Base-by-base conservation (phyloP, 2,113 vertebrate species). In the Rhegmatorhina hoffmannsi region DNA sequence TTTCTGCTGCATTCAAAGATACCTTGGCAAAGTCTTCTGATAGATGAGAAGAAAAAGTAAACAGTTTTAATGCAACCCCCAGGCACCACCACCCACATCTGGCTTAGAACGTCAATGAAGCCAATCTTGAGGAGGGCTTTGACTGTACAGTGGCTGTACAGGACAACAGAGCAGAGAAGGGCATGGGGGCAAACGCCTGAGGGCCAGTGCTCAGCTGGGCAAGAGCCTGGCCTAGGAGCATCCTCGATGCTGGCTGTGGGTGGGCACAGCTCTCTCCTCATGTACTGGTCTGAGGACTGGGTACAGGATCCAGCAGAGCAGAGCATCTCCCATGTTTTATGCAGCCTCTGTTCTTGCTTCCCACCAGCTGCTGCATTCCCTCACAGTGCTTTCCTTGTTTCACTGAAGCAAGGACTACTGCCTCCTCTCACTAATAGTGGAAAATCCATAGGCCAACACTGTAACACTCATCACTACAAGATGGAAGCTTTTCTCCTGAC, bases 11-110 rank as follows among this genome's bases (percentile, higher is more conserved):
- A 75, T 92, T 95, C 13, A 1, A 92, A 77, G 63, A 77, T 60
- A 68, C 12, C 31, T 90, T 81, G 66, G 50, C 58, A 86, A 89
- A 91, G 44, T 34, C 59, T 80, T 84, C 73, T n/a, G 24, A 46
- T 5, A 87, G 53, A 91, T 74, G 59, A 89, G 77, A 84, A 82
- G 66, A 47, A 92, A 94, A 92, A 90, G 52, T 50, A 53, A 90
- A 66, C 47, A 44, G 33, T 76, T 70, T 87, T 82, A 86, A 84
- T 92, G 50, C 44, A 40, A 14, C 66, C 38, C 43, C 23, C 55
- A 55, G 43, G 34, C 36, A 85, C 58, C 34, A 47, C 82, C 5
- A 2, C 34, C 11, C 17, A 19, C 0, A 0, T 70, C 52, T 84
- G 53, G 17, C 26, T 49, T 47, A 47, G 70, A 92, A 84, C 63